These are phyloP conservation scores for Chascanopsetta lugubris DNA, from an alignment of 2,113 vertebrate species.

Conservation along the genomic window DNA sequence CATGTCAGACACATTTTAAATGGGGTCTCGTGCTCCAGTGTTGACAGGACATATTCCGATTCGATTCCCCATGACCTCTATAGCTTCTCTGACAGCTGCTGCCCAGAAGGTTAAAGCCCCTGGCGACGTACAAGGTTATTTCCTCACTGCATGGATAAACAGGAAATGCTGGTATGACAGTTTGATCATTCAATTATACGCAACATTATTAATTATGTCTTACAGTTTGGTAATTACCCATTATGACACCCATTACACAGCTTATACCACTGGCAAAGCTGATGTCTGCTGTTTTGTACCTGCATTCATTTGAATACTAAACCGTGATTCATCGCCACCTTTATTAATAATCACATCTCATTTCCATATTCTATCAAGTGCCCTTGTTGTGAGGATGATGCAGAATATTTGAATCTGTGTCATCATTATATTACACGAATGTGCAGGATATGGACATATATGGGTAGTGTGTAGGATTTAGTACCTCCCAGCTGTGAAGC, in stretches of 20 bases:
- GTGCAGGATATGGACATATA: conserved; percentile 14
- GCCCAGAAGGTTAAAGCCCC: conserved; percentile 4
- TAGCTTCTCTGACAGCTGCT: conserved; percentile 24
- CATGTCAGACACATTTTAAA: conserved; percentile 18
- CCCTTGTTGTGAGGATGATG: neutral
- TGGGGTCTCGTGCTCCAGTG: conserved; percentile 6
- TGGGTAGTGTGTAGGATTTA: conserved; percentile 10
- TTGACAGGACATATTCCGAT: conserved; percentile 26
- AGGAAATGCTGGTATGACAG: neutral
- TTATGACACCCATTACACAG: neutral
- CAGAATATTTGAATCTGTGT: neutral
- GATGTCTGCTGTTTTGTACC: neutral
- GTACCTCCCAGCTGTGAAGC: too few relatives aligned
- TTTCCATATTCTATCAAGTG: conserved; percentile 30
- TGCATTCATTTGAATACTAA: conserved; percentile 36
- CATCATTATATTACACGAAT: conserved; percentile 22
- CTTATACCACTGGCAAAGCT: neutral
- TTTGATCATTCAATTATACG: too few relatives aligned
- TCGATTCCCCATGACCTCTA: conserved; percentile 13
- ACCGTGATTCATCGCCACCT: conserved; percentile 3
- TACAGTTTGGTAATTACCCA: neutral
- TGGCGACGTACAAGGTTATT: conserved; percentile 17
- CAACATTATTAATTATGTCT: neutral
- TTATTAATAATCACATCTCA: conserved; percentile 32
- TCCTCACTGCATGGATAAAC: conserved; percentile 2